phyloP scores from a whole-genome alignment of 2,888 invertebrate species.

The Amiota minor region DNA sequence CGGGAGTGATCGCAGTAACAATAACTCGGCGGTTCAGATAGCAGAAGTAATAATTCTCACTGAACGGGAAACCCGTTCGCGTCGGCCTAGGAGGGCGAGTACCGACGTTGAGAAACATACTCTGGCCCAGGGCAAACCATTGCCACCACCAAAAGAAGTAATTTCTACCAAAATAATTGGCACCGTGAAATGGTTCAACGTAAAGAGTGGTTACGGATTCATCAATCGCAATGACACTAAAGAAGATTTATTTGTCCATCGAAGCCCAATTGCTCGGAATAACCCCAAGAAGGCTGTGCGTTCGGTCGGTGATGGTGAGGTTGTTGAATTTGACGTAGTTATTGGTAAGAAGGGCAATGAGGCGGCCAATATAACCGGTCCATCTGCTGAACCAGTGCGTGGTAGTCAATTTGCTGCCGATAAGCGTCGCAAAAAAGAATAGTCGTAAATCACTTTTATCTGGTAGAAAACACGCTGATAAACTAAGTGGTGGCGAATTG shows the following conservation, averaged over 20 bases:
- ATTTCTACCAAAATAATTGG: slow-evolving; percentile 97
- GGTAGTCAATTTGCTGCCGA: slow-evolving; percentile 98
- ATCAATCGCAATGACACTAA: slow-evolving; percentile 99
- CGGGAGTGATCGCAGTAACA: too few species aligned
- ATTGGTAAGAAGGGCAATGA: slow-evolving; percentile 98
- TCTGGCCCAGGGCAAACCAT: slow-evolving; percentile 66
- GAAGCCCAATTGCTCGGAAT: slow-evolving; percentile 95
- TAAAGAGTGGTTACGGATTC: slow-evolving; percentile 98
- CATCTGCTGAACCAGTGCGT: slow-evolving; percentile 93
- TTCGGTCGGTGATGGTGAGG: slow-evolving; percentile 98
- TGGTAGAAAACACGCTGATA: slow-evolving; percentile 72
- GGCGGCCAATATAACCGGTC: slow-evolving; percentile 98
- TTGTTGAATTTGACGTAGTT: slow-evolving; percentile 98
- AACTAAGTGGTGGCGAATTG: slow-evolving; percentile 44
- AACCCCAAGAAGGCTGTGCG: slow-evolving; percentile 98
- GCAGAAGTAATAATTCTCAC: too few species aligned
- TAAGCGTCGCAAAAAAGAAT: slow-evolving; percentile 80
- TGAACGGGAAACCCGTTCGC: too few species aligned
- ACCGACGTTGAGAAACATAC: too few species aligned
- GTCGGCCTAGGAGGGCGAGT: too few species aligned
- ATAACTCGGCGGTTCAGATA: too few species aligned
- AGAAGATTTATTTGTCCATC: slow-evolving; percentile 99
- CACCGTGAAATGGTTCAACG: slow-evolving; percentile 99
- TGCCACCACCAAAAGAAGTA: slow-evolving; percentile 83
- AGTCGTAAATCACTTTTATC: slow-evolving; percentile 72